Base-by-base conservation (phyloP, 2,888 invertebrate genomes). In the Spisula subtruncata region DNA sequence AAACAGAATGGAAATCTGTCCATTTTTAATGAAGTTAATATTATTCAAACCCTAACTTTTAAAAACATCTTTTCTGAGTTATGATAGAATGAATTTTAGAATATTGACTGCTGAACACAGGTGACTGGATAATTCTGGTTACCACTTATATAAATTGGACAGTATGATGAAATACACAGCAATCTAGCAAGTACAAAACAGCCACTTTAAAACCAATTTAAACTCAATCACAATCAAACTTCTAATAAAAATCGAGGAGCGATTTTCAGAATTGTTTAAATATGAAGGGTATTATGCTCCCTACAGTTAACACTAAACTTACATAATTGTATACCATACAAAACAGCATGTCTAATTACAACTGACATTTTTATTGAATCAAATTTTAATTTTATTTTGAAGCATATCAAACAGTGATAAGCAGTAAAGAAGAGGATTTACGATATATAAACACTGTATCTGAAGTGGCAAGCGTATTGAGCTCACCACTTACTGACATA, bases 311-410 rank as follows among this genome's bases (percentile, higher is more conserved):
- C 25, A 66, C 4, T 66, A 66, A 8, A 25, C 25, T 66, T 10
- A 66, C 60, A 66, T 66, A n/a, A 66, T 66, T 66, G 16, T 35
- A 35, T 20, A 75, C 16, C 25, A 35, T 75, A 75, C 75, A 18
- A 35, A 8, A 29, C 75, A 75, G 75, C 75, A 35, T 32, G 75
- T 35, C 32, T 75, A 35, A 75, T 75, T 75, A 75, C 8, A 14
- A 2, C 14, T 75, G 75, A 75, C 75, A 75, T 75, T 75, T 75
- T 75, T 75, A 75, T 75, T 75, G 75, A 75, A 75, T 75, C 75
- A 75, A 35, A 75, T 18, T 75, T 35, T 75, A 75, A 75, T 75
- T 75, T 75, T 18, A 35, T 75, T 66, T 66, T 35, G 35, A 75
- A 35, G 75, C 35, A 75, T 75, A 35, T 75, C 32, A 75, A 75